Percentiles rank a stretch among this genome's conserved stretches.
These are phyloP conservation scores for Leptestheria dahalacensis DNA, from an alignment of 1,140 invertebrate species.

Conservation along the genomic window DNA sequence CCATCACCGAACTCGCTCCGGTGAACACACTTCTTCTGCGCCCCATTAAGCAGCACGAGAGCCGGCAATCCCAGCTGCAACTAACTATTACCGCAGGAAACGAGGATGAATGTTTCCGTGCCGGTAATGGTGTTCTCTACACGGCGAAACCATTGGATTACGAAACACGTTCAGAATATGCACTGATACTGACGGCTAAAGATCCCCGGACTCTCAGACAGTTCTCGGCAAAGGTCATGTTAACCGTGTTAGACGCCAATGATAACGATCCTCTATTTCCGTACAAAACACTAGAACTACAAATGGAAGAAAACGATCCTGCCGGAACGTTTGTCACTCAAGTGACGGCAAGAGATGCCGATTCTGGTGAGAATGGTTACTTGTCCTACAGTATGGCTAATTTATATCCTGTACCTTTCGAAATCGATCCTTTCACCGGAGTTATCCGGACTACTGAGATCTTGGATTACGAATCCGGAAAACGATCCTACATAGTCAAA, in stretches of 20 bases:
- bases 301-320: constrained; percentile 68
- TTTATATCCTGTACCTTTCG: constrained; percentile 75
- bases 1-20: constrained; percentile 73
- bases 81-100: constrained; percentile 85
- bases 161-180: constrained; percentile 73
- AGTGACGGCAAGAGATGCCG: constrained; percentile 67
- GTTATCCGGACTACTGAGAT: constrained; percentile 64
- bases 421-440: constrained; percentile 89
- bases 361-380: constrained; percentile 89
- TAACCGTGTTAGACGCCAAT: constrained; percentile 73
- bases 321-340: constrained; percentile 63
- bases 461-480: constrained; percentile 83
- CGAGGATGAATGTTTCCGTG: constrained; percentile 67
- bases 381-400: constrained; percentile 87
- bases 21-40: constrained; percentile 71
- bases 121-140: constrained; percentile 75
- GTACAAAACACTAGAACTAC: constrained; percentile 35
- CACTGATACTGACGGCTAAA: constrained; percentile 75
- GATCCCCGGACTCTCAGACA: constrained; percentile 67
- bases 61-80: constrained; percentile 61
- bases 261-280: constrained; percentile 82
- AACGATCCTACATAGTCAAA: constrained; percentile 53
- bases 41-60: constrained; percentile 66
- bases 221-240: constrained; percentile 75
- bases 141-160: constrained; percentile 70